Evolutionary conservation across 1,140 invertebrate genomes (phyloP), one percentile per base, ranked within the genome.

Genomic region (Cotesia glomerata): DNA sequence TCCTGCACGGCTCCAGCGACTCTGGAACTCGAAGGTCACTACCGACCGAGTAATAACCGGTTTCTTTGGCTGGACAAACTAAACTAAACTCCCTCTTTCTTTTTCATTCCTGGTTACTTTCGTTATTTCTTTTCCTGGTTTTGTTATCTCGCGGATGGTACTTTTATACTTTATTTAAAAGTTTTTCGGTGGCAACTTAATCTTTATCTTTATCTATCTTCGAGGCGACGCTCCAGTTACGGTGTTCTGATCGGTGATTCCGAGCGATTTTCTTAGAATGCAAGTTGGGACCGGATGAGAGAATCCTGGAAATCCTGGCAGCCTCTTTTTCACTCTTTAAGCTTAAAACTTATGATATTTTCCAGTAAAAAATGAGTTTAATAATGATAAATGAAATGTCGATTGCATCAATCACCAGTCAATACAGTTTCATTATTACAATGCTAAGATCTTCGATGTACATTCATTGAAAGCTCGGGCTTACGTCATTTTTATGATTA

Each of bases 21-120:
- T 76, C 79, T 79, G 79, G 79, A 75, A 79, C 81, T 84, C 79
- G 80, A 87, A 87, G 85, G 86, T 86, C 84, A 86, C 82, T 81
- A 85, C 84, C 86, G 83, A 84, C 77, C 82, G 82, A 86, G 82
- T 85, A 78, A 59, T 76, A 84, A 87, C 86, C 85, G 85, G 85
- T 87, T 87, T 83, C 80, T 77, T 73, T n/a, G 63, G 34, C 69
- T 61, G 69, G 76, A 45, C 7, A 11, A 45, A 71, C 76, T 58
- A 18, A 8, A 18, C 14, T 34, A 62, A 45, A 59, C 64, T 73
- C 39, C n/a, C 58, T 34, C 66, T 69, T n/a, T 51, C 52, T 45
- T 34, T 61, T 35, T 67, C 64, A 61, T 51, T 56, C 49, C 26
- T 26, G 8, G 8, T 8, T 34, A 36, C 32, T 59, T 35, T 59